Base-by-base conservation (phyloP, 2,888 invertebrate species). In the Hyalella azteca region DNA sequence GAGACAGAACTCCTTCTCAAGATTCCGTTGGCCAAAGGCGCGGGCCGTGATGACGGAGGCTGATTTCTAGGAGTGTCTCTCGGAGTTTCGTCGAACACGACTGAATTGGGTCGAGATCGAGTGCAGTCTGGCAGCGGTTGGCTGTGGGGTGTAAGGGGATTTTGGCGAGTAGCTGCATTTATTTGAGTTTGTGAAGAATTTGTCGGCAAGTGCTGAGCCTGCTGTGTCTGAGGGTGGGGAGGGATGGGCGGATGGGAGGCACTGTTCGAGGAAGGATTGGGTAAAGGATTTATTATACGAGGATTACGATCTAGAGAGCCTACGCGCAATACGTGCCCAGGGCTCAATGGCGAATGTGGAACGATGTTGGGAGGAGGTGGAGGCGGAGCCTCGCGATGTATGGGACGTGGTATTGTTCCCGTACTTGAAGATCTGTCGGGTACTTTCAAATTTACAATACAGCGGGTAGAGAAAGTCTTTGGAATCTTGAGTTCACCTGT, bases 21-120 rank as follows among this genome's bases (percentile, higher is more conserved):
- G 50, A 83, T 83, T 73, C 83, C 83, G 73, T 83, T 83, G 13
- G 83, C 81, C 39, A 83, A 76, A 78, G 77, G 82, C 7, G 78
- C 39, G 40, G 81, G 83, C 54, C 54, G 78, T 13, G 79, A 81
- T 60, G 76, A 78, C 66, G 79, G 80, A 40, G 83, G 83, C 26
- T 78, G 76, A 13, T 78, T 49, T 29, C 60, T 36, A 39, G 81
- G 77, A 48, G 60, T 78, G 50, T 83, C 83, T 59, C 80, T 75
- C 13, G 83, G 83, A 26, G 80, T 79, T 36, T 83, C 83, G 40
- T 83, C 81, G 76, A 83, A 83, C 77, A 81, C 83, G 36, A 83
- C 83, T 4, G 83, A 83, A 77, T 77, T 83, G 26, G 83, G 83
- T 36, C 83, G 78, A 45, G 81, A 78, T 48, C 81, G 75, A 7